Evolutionary conservation across 2,888 invertebrate species (phyloP), one percentile per base, ranked within the genome.

Genomic region (Disparrhopalites patrizii): DNA sequence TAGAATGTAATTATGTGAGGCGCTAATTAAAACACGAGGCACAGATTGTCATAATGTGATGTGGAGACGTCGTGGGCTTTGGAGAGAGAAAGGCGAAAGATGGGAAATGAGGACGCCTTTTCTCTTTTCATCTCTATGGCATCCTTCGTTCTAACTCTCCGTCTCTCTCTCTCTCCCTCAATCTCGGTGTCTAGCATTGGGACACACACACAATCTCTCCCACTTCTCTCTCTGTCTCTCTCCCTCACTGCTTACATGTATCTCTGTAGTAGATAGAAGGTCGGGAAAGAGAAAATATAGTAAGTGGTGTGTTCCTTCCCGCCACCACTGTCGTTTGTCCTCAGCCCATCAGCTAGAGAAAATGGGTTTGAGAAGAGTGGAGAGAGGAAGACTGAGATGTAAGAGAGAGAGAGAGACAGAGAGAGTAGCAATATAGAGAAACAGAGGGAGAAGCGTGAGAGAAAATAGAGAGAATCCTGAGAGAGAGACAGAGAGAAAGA

Each of bases 41-140:
- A 67, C 74, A 74, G 74, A 74, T 74, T 74, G 74, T 73, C 74
- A 74, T 74, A 74, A 74, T 74, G 74, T 73, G 70, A 73, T 67
- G 70, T 69, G 66, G 68, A 66, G 66, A 60, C 47, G 47, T 47
- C 30, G 47, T n/a, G 27, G 18, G 40, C 23, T 20, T 20, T 25
- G 5, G 57, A n/a, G 55, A 61, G 66, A 54, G 65, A 68, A 61
- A 58, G 56, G 31, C 23, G 65, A 38, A 20, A 36, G 56, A 36
- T 33, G 38, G 56, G 15, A 47, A 60, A 60, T 31, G 47, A 60
- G 60, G 60, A 30, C 47, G 47, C 43, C 40, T 40, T 43, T 55
- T 38, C 40, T 57, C 60, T 43, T 43, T 60, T 60, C 60, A 60
- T 60, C 60, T 60, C 60, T 47, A 60, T 30, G 60, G 47, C 47